Evolutionary conservation across 2,113 vertebrate genomes (phyloP).

Genomic region (Eubucco bourcierii): DNA sequence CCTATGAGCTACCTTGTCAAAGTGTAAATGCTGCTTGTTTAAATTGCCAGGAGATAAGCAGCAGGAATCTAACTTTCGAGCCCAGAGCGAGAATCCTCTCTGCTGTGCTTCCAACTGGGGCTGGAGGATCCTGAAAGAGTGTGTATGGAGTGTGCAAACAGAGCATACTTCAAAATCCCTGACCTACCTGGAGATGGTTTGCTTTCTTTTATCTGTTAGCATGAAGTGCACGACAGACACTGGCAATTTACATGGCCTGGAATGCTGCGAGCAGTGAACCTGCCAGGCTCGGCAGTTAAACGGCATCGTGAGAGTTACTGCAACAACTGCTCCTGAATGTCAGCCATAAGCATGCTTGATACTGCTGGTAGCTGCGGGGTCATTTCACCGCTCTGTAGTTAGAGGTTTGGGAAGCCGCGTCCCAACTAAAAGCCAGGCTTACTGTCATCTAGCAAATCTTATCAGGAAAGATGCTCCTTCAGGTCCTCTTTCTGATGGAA

Average conservation of each 20-base stretch:
- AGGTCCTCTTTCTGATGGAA: not conserved
- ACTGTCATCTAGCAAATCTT: not conserved
- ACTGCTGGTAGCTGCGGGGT: not conserved
- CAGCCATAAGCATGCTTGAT: not conserved
- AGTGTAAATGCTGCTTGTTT: not conserved
- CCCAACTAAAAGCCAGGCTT: not conserved
- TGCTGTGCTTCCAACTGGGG: not conserved
- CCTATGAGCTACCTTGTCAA: not conserved
- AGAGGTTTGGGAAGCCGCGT: not conserved
- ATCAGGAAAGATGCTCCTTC: not conserved
- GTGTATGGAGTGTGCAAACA: not conserved
- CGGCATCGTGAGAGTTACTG: not conserved
- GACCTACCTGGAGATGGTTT: not conserved
- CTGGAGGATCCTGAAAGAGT: not conserved
- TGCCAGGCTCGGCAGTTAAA: not conserved
- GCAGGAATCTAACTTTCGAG: not conserved
- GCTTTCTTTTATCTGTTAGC: not conserved
- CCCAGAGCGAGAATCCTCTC: not conserved
- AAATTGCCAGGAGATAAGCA: not conserved
- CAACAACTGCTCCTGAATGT: not conserved
- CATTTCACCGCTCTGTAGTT: not conserved
- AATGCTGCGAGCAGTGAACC: not conserved
- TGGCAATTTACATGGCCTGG: not conserved
- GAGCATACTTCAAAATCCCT: not conserved
- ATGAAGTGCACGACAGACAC: fast-evolving